These are phyloP conservation scores for Trachelus stipa DNA, from an alignment of 2,888 invertebrate genomes.

Conservation along the genomic window DNA sequence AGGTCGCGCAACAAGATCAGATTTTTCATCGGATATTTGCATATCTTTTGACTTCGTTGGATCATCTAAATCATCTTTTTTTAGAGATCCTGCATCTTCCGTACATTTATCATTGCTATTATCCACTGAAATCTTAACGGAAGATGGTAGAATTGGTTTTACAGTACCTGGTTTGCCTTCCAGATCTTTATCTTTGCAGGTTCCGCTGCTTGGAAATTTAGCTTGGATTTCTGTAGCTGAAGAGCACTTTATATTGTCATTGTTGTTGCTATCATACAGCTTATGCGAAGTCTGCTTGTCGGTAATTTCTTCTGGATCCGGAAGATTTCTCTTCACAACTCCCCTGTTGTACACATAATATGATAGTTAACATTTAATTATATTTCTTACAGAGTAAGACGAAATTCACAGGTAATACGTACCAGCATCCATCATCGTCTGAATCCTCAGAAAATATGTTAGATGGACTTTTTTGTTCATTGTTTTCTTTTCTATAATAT, in stretches of 20 bases:
- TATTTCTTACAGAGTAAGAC: neutral
- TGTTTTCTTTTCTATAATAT: neutral
- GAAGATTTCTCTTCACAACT: conserved; percentile 25
- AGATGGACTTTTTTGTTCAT: neutral
- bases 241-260: conserved; percentile 1
- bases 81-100: neutral
- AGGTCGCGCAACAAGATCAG: neutral
- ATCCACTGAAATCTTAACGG: neutral
- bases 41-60: neutral
- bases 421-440: conserved; percentile 7
- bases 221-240: neutral
- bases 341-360: neutral
- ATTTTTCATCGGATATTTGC: neutral
- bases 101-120: neutral
- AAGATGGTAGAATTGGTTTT: neutral
- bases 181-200: neutral
- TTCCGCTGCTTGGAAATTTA: neutral
- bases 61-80: neutral
- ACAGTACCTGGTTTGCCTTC: neutral
- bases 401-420: neutral
- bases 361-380: conserved; percentile 2
- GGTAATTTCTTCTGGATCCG: conserved; percentile 16
- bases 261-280: conserved; percentile 7
- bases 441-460: neutral
- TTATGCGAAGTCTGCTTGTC: conserved; percentile 4